phyloP scores from a whole-genome alignment of 2,797 vertebrate species.

The Microtus californicus region DNA sequence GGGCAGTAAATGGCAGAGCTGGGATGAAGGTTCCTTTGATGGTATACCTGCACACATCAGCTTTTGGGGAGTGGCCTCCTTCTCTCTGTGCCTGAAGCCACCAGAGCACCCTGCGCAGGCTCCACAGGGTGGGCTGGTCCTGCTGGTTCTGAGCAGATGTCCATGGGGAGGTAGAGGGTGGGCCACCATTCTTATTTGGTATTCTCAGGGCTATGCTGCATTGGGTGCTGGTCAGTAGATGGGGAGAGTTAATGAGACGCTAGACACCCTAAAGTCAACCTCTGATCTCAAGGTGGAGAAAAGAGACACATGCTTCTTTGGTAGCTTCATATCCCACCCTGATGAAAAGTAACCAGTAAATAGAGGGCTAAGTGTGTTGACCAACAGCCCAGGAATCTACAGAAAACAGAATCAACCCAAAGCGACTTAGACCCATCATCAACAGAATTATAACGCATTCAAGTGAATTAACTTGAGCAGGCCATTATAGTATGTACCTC shows the following conservation, averaged over 20 bases:
- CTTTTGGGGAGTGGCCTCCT: neutral
- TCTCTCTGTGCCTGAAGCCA: neutral
- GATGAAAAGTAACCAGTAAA: slow-evolving; percentile 53
- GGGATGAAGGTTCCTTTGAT: neutral
- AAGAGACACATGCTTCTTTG: neutral
- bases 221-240: neutral
- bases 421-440: slow-evolving; percentile 4
- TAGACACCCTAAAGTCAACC: neutral
- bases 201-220: neutral
- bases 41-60: neutral
- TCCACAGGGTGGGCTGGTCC: neutral
- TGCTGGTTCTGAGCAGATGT: neutral
- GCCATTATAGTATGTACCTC: neutral
- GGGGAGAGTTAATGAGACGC: neutral
- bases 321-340: neutral
- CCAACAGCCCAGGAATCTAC: neutral
- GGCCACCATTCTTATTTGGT: neutral
- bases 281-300: neutral
- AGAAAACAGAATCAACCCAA: slow-evolving; percentile 61
- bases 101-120: neutral
- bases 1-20: neutral
- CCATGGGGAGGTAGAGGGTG: neutral
- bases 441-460: neutral
- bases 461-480: neutral
- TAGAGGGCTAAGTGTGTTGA: neutral